Evolutionary conservation across 2,888 invertebrate species (phyloP).

Genomic region (Macropis europaea): DNA sequence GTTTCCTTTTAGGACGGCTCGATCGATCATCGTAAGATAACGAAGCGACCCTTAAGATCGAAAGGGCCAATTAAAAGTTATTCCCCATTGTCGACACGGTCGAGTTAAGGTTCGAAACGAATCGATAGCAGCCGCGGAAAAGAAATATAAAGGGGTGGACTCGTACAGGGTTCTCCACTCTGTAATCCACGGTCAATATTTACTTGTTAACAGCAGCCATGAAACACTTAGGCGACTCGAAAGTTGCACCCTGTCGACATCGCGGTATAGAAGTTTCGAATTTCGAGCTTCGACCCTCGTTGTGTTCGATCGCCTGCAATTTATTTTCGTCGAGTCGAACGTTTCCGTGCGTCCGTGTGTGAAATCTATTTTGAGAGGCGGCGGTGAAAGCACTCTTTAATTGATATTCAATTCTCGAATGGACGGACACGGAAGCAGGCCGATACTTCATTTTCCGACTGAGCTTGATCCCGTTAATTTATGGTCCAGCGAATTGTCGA

Average conservation of each 20-base stretch:
- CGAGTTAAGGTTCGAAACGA: slow-evolving; percentile 4
- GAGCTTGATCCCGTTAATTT: too few species aligned
- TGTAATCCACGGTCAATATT: slow-evolving; percentile 21
- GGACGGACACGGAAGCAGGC: too few species aligned
- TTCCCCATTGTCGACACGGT: slow-evolving; percentile 35
- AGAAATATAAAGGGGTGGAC: slow-evolving; percentile 10
- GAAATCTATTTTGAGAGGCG: too few species aligned
- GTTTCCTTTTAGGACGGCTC: too few species aligned
- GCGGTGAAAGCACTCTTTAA: too few species aligned
- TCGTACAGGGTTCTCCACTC: slow-evolving; percentile 2
- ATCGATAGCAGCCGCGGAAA: slow-evolving; percentile 22
- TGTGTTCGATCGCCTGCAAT: too few species aligned
- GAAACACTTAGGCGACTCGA: background rate
- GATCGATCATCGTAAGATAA: slow-evolving; percentile 57
- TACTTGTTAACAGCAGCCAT: slow-evolving; percentile 7
- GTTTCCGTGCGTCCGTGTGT: too few species aligned
- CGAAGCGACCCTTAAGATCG: slow-evolving; percentile 63
- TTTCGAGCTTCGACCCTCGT: background rate
- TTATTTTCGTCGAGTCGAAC: too few species aligned
- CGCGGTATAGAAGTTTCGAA: background rate
- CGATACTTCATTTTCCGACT: too few species aligned
- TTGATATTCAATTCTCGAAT: too few species aligned
- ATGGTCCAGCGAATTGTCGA: too few species aligned
- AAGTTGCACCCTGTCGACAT: background rate
- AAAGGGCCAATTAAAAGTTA: slow-evolving; percentile 74